Conservation (phyloP, 2,797 vertebrate genomes). For the Crocodylus rhombifer region DNA sequence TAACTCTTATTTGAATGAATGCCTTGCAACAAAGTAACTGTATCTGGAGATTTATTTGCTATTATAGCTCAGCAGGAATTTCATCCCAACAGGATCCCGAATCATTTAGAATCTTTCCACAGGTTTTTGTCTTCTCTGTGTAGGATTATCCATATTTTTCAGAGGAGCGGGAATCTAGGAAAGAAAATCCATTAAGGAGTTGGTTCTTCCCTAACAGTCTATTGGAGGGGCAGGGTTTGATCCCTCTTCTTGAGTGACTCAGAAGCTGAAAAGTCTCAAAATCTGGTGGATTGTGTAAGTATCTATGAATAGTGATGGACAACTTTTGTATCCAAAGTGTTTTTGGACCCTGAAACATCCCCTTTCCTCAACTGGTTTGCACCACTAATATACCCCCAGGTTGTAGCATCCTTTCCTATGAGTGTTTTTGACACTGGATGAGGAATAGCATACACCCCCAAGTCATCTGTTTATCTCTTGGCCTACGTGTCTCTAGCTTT, state of each 20-base stretch:
- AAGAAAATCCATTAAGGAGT: neutral
- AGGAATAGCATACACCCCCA: neutral
- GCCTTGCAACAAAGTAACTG: neutral
- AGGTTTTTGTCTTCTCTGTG: neutral
- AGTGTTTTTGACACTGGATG: neutral
- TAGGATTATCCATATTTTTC: neutral
- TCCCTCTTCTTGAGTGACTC: neutral
- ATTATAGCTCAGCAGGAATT: neutral
- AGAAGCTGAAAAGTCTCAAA: too few species aligned
- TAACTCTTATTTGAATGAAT: neutral
- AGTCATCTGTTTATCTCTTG: neutral
- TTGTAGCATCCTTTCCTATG: conserved; percentile 13
- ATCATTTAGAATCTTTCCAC: neutral
- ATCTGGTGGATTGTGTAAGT: neutral
- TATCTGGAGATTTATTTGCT: neutral
- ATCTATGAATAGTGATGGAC: neutral
- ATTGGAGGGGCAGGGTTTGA: neutral
- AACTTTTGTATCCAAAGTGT: neutral
- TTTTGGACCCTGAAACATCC: neutral
- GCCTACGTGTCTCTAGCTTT: neutral
- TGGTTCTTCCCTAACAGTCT: neutral
- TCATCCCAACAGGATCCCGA: neutral
- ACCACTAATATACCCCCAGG: neutral
- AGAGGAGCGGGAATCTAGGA: neutral
- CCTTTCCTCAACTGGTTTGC: too few species aligned